Conservation (phyloP, 2,113 vertebrate species). For the Hepsetus odoe region DNA sequence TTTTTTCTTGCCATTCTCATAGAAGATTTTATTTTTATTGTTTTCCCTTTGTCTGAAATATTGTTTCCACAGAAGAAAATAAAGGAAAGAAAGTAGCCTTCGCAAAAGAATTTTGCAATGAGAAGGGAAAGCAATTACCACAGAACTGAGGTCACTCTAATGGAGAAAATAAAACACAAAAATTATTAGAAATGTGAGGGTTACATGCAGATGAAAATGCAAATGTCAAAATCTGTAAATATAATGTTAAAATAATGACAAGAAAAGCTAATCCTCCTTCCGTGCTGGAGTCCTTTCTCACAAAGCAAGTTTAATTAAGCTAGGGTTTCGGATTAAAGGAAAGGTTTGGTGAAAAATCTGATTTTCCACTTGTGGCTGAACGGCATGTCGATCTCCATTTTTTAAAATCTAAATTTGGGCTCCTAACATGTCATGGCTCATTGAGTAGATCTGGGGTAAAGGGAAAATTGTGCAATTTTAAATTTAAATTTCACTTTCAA, state of each 20-base stretch:
- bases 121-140: conserved; percentile 94
- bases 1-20: not conserved
- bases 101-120: conserved; percentile 80
- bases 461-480: no score
- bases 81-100: conserved; percentile 46
- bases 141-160: conserved; percentile 99
- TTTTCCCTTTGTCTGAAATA: conserved; percentile 71
- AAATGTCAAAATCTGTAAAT: conserved; percentile 61
- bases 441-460: no score
- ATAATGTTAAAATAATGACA: conserved; percentile 44
- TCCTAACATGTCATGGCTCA: no score
- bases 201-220: conserved; percentile 92
- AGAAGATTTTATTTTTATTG: conserved; percentile 79
- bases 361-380: no score
- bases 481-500: no score
- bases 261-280: conserved; percentile 5
- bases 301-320: not conserved
- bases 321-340: no score
- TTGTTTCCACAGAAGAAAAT: conserved; percentile 68
- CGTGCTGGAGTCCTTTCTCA: not conserved
- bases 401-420: no score
- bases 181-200: conserved; percentile 93
- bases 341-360: no score
- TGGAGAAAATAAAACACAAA: conserved; percentile 93
- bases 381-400: no score